phyloP scores from a whole-genome alignment of 2,797 vertebrate genomes.

The Threskiornis aethiopicus region DNA sequence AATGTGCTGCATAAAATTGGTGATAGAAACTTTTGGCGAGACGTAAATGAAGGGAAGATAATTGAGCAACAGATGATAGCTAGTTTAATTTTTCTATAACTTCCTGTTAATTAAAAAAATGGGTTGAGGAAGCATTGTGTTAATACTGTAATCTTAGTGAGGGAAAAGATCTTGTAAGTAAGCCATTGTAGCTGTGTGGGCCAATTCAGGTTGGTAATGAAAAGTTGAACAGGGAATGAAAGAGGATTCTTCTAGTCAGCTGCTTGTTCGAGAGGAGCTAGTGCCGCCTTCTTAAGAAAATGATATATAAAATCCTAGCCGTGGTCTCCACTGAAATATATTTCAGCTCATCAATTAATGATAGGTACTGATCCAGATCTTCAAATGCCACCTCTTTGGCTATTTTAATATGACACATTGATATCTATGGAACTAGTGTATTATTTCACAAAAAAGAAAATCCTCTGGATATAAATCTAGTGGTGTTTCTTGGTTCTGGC shows the following conservation, averaged over 20 bases:
- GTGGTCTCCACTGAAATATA: not conserved
- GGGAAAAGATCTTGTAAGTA: not conserved
- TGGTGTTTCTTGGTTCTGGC: not conserved
- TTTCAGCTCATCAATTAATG: not conserved
- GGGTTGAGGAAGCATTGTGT: not conserved
- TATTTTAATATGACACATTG: not conserved
- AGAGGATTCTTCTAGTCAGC: not conserved
- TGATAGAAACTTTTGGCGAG: not conserved
- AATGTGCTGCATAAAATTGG: not conserved
- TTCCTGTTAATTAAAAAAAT: conserved; percentile 1
- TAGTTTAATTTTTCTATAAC: not conserved
- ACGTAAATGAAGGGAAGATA: not conserved
- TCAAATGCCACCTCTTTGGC: not conserved
- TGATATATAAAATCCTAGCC: not conserved
- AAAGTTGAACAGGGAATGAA: not conserved
- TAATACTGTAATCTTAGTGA: not conserved
- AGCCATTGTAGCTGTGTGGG: not conserved
- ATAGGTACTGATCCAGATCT: not conserved
- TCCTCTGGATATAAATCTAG: not conserved
- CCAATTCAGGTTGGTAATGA: not conserved
- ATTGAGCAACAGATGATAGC: not conserved
- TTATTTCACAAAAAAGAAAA: not conserved
- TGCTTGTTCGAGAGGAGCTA: not conserved
- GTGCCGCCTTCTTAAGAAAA: not conserved
- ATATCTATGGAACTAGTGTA: not conserved